These are phyloP conservation scores for Sapajus apella DNA, from an alignment of 2,113 vertebrate genomes.

Conservation along the genomic window DNA sequence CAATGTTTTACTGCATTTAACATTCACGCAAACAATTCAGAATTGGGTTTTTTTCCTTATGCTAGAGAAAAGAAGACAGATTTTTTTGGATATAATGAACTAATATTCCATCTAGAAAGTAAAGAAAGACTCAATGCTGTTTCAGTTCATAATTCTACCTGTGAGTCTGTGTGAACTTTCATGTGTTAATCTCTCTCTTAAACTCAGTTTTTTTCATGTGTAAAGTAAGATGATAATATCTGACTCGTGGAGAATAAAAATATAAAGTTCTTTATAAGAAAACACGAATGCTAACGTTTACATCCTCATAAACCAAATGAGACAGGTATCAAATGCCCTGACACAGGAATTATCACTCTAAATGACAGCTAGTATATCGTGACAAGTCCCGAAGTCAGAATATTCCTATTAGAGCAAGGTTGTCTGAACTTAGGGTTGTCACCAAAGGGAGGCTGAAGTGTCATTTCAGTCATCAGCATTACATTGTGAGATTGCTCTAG, in stretches of 20 bases:
- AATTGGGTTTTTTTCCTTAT: constrained; percentile 23
- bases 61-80: constrained; percentile 5
- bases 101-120: not conserved
- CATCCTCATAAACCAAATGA: not conserved
- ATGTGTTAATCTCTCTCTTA: not conserved
- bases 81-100: constrained; percentile 45
- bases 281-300: not conserved
- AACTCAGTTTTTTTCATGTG: not conserved
- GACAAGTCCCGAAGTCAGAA: not conserved
- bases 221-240: not conserved
- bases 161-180: not conserved
- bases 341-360: not conserved
- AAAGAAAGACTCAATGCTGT: not conserved
- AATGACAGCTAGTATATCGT: not conserved
- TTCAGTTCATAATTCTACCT: not conserved
- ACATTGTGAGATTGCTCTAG: not conserved
- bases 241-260: not conserved
- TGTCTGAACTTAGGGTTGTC: not conserved
- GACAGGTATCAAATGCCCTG: not conserved
- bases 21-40: constrained; percentile 49
- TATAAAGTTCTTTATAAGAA: not conserved
- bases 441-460: not conserved
- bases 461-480: constrained; percentile 9
- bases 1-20: constrained; percentile 50
- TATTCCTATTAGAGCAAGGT: not conserved